These are phyloP conservation scores for Pungitius pungitius DNA, from an alignment of 2,113 vertebrate genomes.

Conservation along the genomic window DNA sequence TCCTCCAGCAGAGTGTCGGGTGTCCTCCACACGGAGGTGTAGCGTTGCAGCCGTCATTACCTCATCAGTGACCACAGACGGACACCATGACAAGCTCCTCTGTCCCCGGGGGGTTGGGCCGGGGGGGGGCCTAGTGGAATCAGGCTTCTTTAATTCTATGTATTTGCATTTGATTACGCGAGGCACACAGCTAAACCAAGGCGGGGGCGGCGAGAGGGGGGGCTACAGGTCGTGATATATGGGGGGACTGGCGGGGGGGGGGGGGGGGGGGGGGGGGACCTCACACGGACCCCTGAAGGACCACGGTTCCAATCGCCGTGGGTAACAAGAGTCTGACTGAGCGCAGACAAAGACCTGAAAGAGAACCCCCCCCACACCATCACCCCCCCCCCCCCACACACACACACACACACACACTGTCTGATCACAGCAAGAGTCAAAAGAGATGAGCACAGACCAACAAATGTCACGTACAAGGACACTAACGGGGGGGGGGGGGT, in stretches of 20 bases:
- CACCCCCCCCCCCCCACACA: slow-evolving; percentile 43
- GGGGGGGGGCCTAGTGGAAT: not conserved
- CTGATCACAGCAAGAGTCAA: slow-evolving; percentile 46
- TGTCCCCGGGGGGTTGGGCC: slow-evolving; percentile 4
- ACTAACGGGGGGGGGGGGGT: slow-evolving; percentile 8
- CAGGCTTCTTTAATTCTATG: slow-evolving; percentile 49
- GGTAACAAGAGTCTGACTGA: slow-evolving; percentile 67
- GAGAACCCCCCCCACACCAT: slow-evolving; percentile 32
- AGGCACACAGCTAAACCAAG: slow-evolving; percentile 52
- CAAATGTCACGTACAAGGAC: slow-evolving; percentile 53
- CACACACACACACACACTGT: slow-evolving; percentile 42
- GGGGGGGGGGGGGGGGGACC: slow-evolving; percentile 48
- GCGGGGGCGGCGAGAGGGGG: slow-evolving; percentile 58
- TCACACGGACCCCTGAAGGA: slow-evolving; percentile 62
- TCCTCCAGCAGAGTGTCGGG: slow-evolving; percentile 53
- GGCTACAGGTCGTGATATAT: too few species aligned
- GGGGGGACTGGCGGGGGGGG: too few species aligned
- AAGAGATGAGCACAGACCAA: slow-evolving; percentile 55
- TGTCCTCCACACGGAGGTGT: slow-evolving; percentile 63
- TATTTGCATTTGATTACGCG: slow-evolving; percentile 62
- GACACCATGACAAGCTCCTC: slow-evolving; percentile 32
- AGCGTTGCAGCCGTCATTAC: slow-evolving; percentile 60
- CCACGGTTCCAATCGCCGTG: slow-evolving; percentile 44
- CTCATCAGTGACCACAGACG: slow-evolving; percentile 46
- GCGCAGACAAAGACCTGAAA: slow-evolving; percentile 70